Evolutionary conservation across 2,888 invertebrate species (phyloP).

Genomic region (Toxonevra muliebris): DNA sequence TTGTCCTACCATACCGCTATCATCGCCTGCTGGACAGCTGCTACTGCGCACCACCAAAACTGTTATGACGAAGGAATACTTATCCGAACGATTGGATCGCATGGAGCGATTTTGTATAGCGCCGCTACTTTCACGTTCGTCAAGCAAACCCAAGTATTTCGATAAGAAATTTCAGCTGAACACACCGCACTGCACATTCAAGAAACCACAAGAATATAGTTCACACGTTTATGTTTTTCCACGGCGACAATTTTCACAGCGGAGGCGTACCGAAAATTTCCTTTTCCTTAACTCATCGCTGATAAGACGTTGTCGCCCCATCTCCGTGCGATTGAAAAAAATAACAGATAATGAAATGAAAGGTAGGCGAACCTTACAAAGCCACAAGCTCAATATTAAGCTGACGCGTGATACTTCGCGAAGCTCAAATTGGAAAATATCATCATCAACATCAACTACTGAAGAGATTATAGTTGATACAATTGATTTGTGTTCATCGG

Average conservation of each 20-base stretch:
- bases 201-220: constrained; percentile 57
- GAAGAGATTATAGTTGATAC: constrained; percentile 66
- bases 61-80: constrained; percentile 64
- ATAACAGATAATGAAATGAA: constrained; percentile 53
- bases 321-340: constrained; percentile 61
- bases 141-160: constrained; percentile 55
- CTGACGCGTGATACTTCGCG: constrained; percentile 59
- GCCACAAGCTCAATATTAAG: constrained; percentile 59
- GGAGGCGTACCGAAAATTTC: constrained; percentile 58
- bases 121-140: constrained; percentile 59
- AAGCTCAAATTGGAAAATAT: constrained; percentile 62
- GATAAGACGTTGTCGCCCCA: constrained; percentile 63
- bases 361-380: constrained; percentile 45
- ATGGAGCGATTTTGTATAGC: constrained; percentile 67
- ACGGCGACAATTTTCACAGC: constrained; percentile 59
- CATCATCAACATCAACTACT: constrained; percentile 50
- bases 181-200: constrained; percentile 57
- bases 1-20: constrained; percentile 67
- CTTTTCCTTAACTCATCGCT: constrained; percentile 61
- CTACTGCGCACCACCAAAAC: constrained; percentile 67
- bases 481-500: constrained; percentile 75
- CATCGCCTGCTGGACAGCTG: constrained; percentile 68
- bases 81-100: constrained; percentile 67
- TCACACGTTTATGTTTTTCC: constrained; percentile 62
- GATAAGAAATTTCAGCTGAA: constrained; percentile 52